Percentiles rank a stretch among this genome's conserved stretches.
Evolutionary conservation across 1,140 invertebrate species (phyloP).

Genomic region (Globodera rostochiensis): DNA sequence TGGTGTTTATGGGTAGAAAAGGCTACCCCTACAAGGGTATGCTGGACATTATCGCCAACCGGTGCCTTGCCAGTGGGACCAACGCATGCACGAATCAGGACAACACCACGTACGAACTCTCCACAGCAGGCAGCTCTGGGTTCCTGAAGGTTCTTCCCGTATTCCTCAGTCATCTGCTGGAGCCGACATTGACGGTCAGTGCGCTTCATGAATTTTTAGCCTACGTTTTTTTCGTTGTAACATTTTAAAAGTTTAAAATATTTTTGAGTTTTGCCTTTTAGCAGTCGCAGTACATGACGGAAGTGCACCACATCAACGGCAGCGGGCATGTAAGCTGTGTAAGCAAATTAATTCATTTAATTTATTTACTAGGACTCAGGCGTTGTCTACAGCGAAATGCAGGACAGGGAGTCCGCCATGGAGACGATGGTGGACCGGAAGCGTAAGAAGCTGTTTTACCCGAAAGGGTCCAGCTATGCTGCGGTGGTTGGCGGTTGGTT

Average conservation of each 20-base stretch:
- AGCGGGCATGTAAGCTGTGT: conserved; percentile 72
- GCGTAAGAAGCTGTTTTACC: conserved; percentile 51
- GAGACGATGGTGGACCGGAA: conserved; percentile 51
- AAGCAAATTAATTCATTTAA: no score
- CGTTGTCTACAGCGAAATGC: conserved; percentile 91
- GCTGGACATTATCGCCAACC: conserved; percentile 82
- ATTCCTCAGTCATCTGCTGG: conserved; percentile 85
- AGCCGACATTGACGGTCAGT: conserved; percentile 74
- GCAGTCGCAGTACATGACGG: conserved; percentile 81
- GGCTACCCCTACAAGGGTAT: conserved; percentile 82
- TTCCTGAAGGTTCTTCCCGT: conserved; percentile 85
- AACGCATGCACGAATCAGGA: conserved; percentile 72
- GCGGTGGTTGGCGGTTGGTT: conserved; percentile 76
- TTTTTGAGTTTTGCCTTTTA: conserved; percentile 61
- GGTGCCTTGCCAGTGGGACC: conserved; percentile 69
- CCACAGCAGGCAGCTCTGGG: conserved; percentile 82
- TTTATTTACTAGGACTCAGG: conserved; percentile 74
- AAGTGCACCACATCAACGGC: conserved; percentile 86
- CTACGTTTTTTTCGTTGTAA: no score
- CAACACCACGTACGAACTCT: conserved; percentile 85
- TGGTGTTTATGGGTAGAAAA: conserved; percentile 87
- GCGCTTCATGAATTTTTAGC: no score
- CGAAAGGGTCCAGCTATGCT: conserved; percentile 55
- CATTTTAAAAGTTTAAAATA: no score
- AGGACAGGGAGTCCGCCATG: conserved; percentile 69